phyloP scores from a whole-genome alignment of 92 coral and sea anemone species.

The Galaxea fascicularis region DNA sequence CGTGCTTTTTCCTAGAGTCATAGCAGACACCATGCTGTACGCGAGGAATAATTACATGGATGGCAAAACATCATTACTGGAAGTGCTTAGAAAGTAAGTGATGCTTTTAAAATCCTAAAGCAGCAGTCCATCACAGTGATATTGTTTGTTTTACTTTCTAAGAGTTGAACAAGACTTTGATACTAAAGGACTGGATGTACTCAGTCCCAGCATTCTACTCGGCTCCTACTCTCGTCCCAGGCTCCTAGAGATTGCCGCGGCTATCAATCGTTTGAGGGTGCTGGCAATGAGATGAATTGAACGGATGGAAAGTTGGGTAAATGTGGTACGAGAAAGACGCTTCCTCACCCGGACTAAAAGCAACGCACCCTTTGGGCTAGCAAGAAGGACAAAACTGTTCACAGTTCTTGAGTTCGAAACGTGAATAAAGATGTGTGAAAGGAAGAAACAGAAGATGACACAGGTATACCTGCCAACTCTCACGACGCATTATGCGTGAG shows the following conservation, averaged over 20 bases:
- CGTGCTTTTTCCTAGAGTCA: slow-evolving; percentile 37
- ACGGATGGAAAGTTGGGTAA: no score
- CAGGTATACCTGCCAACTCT: no score
- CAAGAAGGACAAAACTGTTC: not conserved
- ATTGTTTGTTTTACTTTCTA: not conserved
- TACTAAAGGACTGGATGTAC: slow-evolving; percentile 71
- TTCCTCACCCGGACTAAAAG: not conserved
- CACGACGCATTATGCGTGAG: no score
- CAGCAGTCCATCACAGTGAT: not conserved
- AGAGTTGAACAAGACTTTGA: slow-evolving; percentile 72
- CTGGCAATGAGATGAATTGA: slow-evolving; percentile 56
- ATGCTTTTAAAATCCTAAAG: not conserved
- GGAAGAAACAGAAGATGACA: no score
- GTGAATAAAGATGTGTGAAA: no score
- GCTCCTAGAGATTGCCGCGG: slow-evolving; percentile 72
- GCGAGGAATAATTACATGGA: slow-evolving; percentile 69
- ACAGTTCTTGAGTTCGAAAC: no score
- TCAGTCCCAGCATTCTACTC: slow-evolving; percentile 60
- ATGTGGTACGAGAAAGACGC: not conserved
- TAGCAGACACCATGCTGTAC: slow-evolving; percentile 65
- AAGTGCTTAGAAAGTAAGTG: slow-evolving; percentile 56
- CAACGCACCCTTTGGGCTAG: not conserved
- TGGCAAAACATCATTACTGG: slow-evolving; percentile 53
- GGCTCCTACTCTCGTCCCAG: slow-evolving; percentile 75
- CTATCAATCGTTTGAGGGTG: slow-evolving; percentile 67